These are phyloP conservation scores for Megaleporinus macrocephalus DNA, from an alignment of 2,113 vertebrate species.

Conservation along the genomic window DNA sequence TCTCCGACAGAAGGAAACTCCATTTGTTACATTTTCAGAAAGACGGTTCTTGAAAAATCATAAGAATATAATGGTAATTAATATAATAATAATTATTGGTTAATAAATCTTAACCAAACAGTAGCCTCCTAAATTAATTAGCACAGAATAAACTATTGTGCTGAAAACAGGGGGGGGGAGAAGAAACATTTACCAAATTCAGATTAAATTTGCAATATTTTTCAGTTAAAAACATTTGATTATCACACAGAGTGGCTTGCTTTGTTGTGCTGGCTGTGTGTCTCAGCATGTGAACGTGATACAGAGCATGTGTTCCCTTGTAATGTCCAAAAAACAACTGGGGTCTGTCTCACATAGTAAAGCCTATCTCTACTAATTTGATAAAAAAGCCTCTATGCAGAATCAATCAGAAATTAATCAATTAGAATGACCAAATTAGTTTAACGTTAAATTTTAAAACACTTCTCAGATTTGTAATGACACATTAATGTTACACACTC, in stretches of 20 bases:
- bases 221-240: neutral
- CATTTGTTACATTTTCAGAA: slow-evolving; percentile 3
- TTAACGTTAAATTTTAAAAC: no score
- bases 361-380: no score
- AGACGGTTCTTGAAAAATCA: slow-evolving; percentile 3
- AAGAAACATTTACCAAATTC: neutral
- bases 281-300: no score
- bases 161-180: neutral
- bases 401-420: no score
- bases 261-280: neutral
- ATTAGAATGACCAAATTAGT: no score
- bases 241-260: neutral
- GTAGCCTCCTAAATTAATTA: slow-evolving; percentile 26
- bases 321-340: no score
- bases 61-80: slow-evolving; percentile 1
- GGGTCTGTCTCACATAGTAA: no score
- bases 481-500: no score
- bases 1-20: slow-evolving; percentile 18
- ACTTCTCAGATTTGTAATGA: no score
- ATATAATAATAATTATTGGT: no score
- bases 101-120: no score
- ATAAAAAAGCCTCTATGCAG: no score
- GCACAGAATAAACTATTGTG: slow-evolving; percentile 6
- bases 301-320: neutral
- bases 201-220: neutral